phyloP scores from a whole-genome alignment of 2,113 vertebrate genomes.

The Ophthalmolycus amberensis region DNA sequence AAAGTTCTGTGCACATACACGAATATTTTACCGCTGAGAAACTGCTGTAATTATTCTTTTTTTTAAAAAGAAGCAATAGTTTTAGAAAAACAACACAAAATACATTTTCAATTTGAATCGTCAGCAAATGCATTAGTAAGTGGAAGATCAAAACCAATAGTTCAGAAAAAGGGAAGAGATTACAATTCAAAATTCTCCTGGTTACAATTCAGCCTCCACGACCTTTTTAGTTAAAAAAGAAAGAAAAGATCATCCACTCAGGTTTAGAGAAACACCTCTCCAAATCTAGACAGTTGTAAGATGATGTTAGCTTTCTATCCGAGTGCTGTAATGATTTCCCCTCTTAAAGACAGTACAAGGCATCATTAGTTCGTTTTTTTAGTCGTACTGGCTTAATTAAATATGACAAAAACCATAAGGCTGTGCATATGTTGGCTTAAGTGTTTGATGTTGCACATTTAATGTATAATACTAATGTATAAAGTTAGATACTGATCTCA shows the following conservation, averaged over 20 bases:
- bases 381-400: background rate
- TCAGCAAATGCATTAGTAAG: background rate
- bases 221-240: too few relatives aligned
- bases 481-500: background rate
- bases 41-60: background rate
- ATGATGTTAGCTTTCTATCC: background rate
- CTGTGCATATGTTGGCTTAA: background rate
- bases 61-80: background rate
- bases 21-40: background rate
- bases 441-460: background rate
- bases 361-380: background rate
- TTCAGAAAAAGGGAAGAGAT: background rate
- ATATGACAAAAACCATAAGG: background rate
- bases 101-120: background rate
- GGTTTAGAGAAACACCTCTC: background rate
- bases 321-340: background rate
- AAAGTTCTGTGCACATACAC: background rate
- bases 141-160: background rate
- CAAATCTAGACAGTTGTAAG: background rate
- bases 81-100: background rate
- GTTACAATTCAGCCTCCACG: background rate
- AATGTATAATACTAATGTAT: background rate
- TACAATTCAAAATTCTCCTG: background rate
- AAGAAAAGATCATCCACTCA: background rate
- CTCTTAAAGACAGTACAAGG: background rate